These are phyloP conservation scores for Leptonema lineaticorne DNA, from an alignment of 1,140 invertebrate genomes.

Conservation along the genomic window DNA sequence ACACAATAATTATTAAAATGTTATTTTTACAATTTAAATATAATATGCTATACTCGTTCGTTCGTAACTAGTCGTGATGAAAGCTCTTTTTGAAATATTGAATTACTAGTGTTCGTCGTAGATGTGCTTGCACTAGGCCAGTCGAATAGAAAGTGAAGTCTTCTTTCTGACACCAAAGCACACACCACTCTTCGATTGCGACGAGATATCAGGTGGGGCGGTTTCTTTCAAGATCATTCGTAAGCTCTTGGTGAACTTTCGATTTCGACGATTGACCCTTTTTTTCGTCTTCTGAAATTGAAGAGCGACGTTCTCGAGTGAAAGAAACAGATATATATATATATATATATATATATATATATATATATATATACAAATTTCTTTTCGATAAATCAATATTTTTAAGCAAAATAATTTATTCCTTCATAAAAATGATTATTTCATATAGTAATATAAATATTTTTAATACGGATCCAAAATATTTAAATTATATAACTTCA, in stretches of 20 bases:
- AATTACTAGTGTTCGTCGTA: neutral
- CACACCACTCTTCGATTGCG: slow-evolving; percentile 7
- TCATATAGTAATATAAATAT: too few species aligned
- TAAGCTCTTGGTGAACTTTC: slow-evolving; percentile 6
- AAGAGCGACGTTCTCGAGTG: neutral
- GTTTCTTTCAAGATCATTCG: neutral
- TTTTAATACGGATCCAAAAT: too few species aligned
- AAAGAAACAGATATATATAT: neutral
- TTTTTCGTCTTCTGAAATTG: neutral
- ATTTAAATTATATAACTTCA: too few species aligned
- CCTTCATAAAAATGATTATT: too few species aligned
- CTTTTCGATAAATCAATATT: neutral
- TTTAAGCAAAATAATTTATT: too few species aligned
- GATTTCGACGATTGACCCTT: neutral
- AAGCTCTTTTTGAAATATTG: neutral
- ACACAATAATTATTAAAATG: neutral
- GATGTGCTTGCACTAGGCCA: slow-evolving; percentile 17
- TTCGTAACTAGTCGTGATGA: neutral
- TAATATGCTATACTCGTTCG: neutral
- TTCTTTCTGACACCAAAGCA: neutral
- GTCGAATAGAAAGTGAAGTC: slow-evolving; percentile 30
- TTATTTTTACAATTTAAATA: neutral
- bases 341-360: neutral
- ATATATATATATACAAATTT: neutral
- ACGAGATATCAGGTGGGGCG: slow-evolving; percentile 1